Conservation (phyloP, 2,113 vertebrate genomes). For the Aythya baeri region DNA sequence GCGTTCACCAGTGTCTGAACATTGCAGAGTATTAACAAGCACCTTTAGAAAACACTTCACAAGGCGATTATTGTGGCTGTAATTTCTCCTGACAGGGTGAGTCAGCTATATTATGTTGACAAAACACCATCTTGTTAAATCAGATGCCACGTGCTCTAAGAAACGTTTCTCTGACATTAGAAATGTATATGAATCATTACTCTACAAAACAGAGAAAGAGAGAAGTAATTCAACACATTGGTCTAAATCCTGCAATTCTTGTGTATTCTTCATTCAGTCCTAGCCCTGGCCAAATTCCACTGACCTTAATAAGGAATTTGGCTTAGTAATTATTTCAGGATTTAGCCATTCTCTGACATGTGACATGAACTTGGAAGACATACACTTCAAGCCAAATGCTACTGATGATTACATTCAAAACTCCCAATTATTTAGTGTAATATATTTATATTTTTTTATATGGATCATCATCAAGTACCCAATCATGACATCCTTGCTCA, state of each 20-base stretch:
- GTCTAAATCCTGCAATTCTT: not conserved
- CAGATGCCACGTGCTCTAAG: not conserved
- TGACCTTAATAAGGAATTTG: not conserved
- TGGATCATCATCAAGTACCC: not conserved
- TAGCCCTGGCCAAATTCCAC: not conserved
- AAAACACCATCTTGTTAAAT: not conserved
- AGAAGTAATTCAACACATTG: not conserved
- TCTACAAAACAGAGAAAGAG: not conserved
- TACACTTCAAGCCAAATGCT: not conserved
- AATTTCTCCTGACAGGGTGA: not conserved
- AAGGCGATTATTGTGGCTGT: not conserved
- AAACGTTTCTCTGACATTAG: not conserved
- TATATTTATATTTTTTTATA: not conserved
- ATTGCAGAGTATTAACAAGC: slow-evolving; percentile 7
- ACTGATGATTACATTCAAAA: not conserved
- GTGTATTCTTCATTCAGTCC: not conserved
- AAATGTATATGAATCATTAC: not conserved
- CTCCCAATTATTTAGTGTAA: not conserved
- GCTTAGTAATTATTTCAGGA: not conserved
- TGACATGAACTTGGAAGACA: not conserved
- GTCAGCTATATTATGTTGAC: not conserved
- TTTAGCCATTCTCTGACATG: not conserved
- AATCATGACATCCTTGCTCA: not conserved
- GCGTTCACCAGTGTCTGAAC: slow-evolving; percentile 3
- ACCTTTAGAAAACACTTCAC: slow-evolving; percentile 15